Percentiles rank a stretch among this genome's conserved stretches.
Conservation (phyloP, 2,888 invertebrate genomes). For the Dorcus parallelipipedus region DNA sequence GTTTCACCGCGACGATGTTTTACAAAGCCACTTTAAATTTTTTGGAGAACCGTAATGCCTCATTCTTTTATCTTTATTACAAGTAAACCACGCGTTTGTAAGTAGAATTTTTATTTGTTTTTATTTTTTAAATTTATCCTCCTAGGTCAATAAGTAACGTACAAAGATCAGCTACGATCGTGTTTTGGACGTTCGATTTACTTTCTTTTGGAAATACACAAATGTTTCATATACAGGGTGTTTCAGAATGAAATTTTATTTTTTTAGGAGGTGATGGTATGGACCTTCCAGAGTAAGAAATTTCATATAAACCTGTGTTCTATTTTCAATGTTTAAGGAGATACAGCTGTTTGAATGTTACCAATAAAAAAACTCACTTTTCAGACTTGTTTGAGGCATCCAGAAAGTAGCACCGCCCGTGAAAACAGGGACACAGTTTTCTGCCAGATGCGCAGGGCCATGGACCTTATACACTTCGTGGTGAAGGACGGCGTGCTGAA, state of each 20-base stretch:
- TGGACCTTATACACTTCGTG: constrained; percentile 96
- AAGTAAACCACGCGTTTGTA: too few relatives aligned
- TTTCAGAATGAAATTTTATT: background rate
- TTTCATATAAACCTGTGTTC: too few relatives aligned
- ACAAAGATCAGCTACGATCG: background rate
- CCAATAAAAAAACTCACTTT: constrained; percentile 11
- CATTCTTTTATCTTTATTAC: too few relatives aligned
- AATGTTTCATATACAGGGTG: background rate
- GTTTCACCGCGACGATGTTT: too few relatives aligned
- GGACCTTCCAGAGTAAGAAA: background rate
- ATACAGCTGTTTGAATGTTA: too few relatives aligned
- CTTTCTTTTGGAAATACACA: background rate
- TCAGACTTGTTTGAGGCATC: constrained; percentile 89
- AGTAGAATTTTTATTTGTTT: too few relatives aligned
- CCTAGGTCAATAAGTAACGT: background rate
- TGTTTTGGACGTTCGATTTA: background rate
- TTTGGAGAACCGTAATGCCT: too few relatives aligned
- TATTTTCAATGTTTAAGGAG: too few relatives aligned
- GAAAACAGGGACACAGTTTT: constrained; percentile 98
- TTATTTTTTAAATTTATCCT: too few relatives aligned
- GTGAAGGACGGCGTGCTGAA: constrained; percentile 92
- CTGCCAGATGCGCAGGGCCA: constrained; percentile 94
- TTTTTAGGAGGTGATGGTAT: background rate
- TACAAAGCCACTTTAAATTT: too few relatives aligned
- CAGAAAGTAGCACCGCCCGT: constrained; percentile 86